Evolutionary conservation across 2,888 invertebrate genomes (phyloP), one percentile per base, ranked within the genome.

Genomic region (Cheilosia vernalis): DNA sequence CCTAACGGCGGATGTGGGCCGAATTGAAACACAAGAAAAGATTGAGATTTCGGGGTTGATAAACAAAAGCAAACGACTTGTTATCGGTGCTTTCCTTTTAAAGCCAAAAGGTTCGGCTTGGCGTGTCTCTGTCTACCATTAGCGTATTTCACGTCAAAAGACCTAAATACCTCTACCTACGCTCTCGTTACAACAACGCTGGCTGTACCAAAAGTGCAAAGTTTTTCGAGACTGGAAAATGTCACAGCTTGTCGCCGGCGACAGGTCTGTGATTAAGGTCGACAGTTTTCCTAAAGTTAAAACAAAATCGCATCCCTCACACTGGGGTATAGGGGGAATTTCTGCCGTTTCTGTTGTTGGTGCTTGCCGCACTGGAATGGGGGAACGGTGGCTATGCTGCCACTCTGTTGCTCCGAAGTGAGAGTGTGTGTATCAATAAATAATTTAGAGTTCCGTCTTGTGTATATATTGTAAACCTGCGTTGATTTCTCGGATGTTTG

Each of bases 211-310:
- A 81, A 76, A 81, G 76, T 84, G 74, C 66, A 81, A 81, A 85
- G 70, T 84, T 76, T 84, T 76, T 55, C 63, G 44, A 76, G 74
- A 87, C 78, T 87, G 76, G 80, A 87, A 87, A 88, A 87, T 87
- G 87, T 87, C 88, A 88, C 83, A 85, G 79, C 87, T 87, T 88
- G 88, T 88, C 88, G 84, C 51, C 74, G 85, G 69, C 82, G 88
- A 88, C 88, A 88, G 87, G 84, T 87, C 78, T 84, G 87, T 88
- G 88, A 88, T 88, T 88, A 87, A 87, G 88, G 88, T 88, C 88
- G 88, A 88, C 88, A 88, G 81, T 80, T 87, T 81, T 81, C 72
- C 58, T 53, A 70, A 84, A 84, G 80, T 80, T 84, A 70, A 84
- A 84, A 84, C 80, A 74, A 80, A 76, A 74, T 70, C 64, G 69